A percentile compares a stretch with the other conserved stretches of the same genome.
These are phyloP conservation scores for Cephus spinipes DNA, from an alignment of 2,888 invertebrate genomes.

Conservation along the genomic window DNA sequence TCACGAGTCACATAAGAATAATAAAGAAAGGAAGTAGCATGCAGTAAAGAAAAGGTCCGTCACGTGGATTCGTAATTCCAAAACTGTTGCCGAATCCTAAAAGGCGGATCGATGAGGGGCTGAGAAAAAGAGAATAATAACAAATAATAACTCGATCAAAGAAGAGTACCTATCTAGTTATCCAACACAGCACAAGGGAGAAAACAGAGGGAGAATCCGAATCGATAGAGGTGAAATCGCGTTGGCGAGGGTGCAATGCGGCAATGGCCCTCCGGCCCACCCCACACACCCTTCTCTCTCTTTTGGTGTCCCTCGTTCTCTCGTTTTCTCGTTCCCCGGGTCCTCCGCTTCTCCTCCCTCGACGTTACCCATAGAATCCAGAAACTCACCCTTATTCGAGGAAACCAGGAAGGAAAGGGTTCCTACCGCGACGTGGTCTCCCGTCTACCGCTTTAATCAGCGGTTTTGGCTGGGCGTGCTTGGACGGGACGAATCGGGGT, in stretches of 20 bases:
- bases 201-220: slow-evolving; percentile 49
- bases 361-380: slow-evolving; percentile 6
- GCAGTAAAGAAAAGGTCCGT: background rate
- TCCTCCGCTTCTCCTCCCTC: slow-evolving; percentile 7
- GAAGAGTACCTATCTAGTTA: slow-evolving; percentile 37
- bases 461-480: slow-evolving; percentile 13
- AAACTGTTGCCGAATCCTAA: background rate
- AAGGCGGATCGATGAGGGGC: slow-evolving; percentile 9
- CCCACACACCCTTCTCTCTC: background rate
- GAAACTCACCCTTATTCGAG: slow-evolving; percentile 7
- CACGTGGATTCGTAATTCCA: background rate
- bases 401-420: slow-evolving; percentile 4
- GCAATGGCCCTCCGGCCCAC: slow-evolving; percentile 35
- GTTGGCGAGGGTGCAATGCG: slow-evolving; percentile 54
- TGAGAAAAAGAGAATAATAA: slow-evolving; percentile 6
- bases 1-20: background rate
- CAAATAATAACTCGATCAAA: slow-evolving; percentile 15
- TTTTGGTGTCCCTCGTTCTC: background rate
- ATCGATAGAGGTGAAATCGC: slow-evolving; percentile 55
- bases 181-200: slow-evolving; percentile 37
- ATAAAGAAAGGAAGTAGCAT: background rate
- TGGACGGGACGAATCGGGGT: background rate
- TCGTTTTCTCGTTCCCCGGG: slow-evolving; percentile 5
- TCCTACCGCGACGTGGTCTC: slow-evolving; percentile 6
- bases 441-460: slow-evolving; percentile 22